Conservation (phyloP, 2,113 vertebrate genomes). For the Podarcis cretensis region DNA sequence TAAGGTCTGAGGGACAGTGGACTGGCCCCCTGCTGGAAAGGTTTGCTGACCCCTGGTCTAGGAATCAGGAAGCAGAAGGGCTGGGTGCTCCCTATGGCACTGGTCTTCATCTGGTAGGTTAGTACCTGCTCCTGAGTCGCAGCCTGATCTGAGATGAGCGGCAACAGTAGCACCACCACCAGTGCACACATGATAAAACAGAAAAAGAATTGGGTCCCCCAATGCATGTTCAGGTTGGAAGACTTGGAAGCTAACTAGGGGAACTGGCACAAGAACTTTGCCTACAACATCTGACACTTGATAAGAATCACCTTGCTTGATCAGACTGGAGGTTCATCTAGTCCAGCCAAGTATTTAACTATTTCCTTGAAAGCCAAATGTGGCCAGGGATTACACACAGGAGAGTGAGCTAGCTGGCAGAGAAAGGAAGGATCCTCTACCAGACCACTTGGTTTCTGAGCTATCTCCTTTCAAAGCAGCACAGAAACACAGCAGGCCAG, state of each 20-base stretch:
- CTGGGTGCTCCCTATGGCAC: neutral
- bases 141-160: too few relatives aligned
- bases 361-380: neutral
- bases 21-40: too few relatives aligned
- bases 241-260: too few relatives aligned
- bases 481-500: neutral
- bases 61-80: neutral
- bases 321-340: neutral
- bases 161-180: too few relatives aligned
- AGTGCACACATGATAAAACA: too few relatives aligned
- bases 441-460: neutral
- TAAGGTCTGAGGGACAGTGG: too few relatives aligned
- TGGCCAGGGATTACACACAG: neutral
- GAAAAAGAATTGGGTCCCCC: too few relatives aligned
- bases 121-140: too few relatives aligned
- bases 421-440: neutral
- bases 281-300: neutral
- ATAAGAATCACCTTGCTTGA: neutral
- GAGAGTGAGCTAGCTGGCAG: neutral
- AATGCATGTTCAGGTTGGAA: too few relatives aligned
- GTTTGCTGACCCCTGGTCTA: too few relatives aligned
- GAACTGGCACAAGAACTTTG: too few relatives aligned
- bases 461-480: neutral
- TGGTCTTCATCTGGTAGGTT: too few relatives aligned
- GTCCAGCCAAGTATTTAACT: neutral